These are phyloP conservation scores for Syndactyla subalaris DNA, from an alignment of 2,797 vertebrate species.

Conservation along the genomic window DNA sequence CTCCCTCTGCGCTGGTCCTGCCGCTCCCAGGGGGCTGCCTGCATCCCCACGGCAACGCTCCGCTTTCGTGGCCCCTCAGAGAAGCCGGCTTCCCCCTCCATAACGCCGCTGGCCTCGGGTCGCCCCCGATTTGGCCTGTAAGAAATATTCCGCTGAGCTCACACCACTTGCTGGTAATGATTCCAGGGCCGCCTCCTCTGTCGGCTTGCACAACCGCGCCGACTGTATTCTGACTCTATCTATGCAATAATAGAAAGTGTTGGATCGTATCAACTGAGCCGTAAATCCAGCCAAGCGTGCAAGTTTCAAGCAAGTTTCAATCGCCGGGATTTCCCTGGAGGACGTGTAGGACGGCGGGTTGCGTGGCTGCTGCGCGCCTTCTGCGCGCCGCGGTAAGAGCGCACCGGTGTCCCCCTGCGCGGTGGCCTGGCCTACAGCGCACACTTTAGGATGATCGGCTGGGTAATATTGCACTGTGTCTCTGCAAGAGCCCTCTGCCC, in stretches of 20 bases:
- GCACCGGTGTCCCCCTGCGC: accelerated
- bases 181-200: not conserved
- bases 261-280: not conserved
- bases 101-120: not conserved
- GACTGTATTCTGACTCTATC: not conserved
- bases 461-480: accelerated
- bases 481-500: not conserved
- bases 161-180: not conserved
- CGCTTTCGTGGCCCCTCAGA: no score
- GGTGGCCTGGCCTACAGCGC: not conserved
- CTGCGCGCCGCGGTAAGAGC: not conserved
- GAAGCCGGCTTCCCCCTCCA: not conserved
- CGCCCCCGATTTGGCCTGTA: not conserved
- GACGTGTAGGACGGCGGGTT: not conserved
- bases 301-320: not conserved
- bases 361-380: not conserved
- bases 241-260: not conserved
- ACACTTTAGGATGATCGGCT: not conserved
- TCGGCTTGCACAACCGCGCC: not conserved
- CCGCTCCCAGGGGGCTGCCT: not conserved
- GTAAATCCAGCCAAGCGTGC: not conserved
- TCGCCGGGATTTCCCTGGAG: not conserved
- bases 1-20: not conserved
- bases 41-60: not conserved
- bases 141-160: not conserved